Evolutionary conservation across 2,797 vertebrate genomes (phyloP).

Genomic region (Nannoperca australis): DNA sequence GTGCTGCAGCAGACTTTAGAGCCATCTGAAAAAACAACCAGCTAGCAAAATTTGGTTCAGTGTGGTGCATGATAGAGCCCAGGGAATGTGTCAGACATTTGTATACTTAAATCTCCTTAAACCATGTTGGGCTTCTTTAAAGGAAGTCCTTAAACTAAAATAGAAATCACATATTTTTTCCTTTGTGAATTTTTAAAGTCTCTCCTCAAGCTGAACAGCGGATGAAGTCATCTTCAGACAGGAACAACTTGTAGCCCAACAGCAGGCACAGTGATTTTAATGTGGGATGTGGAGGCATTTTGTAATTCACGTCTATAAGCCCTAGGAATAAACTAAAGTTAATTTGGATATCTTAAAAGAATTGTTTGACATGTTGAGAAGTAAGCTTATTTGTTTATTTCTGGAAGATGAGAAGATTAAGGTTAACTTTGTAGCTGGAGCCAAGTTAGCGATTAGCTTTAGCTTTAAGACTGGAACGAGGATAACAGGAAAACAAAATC

Average conservation of each 20-base stretch:
- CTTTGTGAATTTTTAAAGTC: slow-evolving; percentile 15
- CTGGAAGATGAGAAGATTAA: neutral
- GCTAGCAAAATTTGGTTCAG: neutral
- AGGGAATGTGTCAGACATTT: neutral
- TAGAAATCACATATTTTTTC: slow-evolving; percentile 19
- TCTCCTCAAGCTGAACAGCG: neutral
- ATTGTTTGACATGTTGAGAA: neutral
- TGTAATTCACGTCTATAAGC: neutral
- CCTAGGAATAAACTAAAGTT: neutral
- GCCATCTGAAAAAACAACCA: slow-evolving; percentile 23
- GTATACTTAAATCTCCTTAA: slow-evolving; percentile 23
- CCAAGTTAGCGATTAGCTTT: neutral
- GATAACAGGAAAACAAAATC: too few relatives aligned
- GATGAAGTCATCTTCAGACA: slow-evolving; percentile 21
- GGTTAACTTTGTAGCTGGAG: too few relatives aligned
- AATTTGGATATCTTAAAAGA: neutral
- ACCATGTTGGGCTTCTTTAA: slow-evolving; percentile 7
- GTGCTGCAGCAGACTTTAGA: slow-evolving; percentile 6
- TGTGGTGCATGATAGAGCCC: slow-evolving; percentile 21
- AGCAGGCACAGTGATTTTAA: neutral
- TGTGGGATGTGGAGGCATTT: slow-evolving; percentile 10
- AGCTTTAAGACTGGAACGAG: neutral
- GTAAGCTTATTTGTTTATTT: neutral
- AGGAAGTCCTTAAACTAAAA: slow-evolving; percentile 19
- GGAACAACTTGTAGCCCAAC: neutral